A percentile compares a stretch with the other conserved stretches of the same genome.
Evolutionary conservation across 2,888 invertebrate species (phyloP).

Genomic region (Cynaeus angustus): DNA sequence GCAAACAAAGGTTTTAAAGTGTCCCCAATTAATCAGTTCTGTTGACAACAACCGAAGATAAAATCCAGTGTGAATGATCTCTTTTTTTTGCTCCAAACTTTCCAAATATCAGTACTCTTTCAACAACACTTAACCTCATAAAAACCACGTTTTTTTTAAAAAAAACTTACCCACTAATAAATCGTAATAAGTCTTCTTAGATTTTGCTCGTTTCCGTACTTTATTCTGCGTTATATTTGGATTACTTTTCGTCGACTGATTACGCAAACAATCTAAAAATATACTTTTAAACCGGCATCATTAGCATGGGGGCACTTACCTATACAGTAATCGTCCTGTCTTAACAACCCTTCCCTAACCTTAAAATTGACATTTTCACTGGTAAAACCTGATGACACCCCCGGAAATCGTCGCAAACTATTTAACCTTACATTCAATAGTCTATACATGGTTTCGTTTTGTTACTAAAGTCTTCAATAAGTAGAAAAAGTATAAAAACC

Average conservation of each 20-base stretch:
- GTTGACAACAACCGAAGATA: too few species aligned
- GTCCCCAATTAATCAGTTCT: too few species aligned
- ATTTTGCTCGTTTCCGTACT: slow-evolving; percentile 56
- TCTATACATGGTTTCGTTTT: slow-evolving; percentile 53
- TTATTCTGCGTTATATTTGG: slow-evolving; percentile 58
- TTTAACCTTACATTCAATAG: slow-evolving; percentile 62
- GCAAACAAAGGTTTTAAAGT: too few species aligned
- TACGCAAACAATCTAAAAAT: slow-evolving; percentile 44
- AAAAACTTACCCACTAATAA: slow-evolving; percentile 59
- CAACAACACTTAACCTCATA: too few species aligned
- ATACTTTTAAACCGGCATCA: neutral
- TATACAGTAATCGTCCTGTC: slow-evolving; percentile 12
- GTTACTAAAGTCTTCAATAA: neutral
- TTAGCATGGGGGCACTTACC: slow-evolving; percentile 7
- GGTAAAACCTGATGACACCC: slow-evolving; percentile 59
- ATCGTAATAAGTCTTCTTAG: slow-evolving; percentile 50
- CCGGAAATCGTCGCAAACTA: slow-evolving; percentile 58
- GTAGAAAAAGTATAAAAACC: slow-evolving; percentile 29
- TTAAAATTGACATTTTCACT: slow-evolving; percentile 54
- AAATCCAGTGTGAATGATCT: too few species aligned
- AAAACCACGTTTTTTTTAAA: neutral
- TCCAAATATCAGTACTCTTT: too few species aligned
- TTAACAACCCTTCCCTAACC: slow-evolving; percentile 40
- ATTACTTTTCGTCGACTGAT: slow-evolving; percentile 63
- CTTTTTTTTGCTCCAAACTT: too few species aligned